Conservation (phyloP, 2,888 invertebrate species). For the Thereva unica region DNA sequence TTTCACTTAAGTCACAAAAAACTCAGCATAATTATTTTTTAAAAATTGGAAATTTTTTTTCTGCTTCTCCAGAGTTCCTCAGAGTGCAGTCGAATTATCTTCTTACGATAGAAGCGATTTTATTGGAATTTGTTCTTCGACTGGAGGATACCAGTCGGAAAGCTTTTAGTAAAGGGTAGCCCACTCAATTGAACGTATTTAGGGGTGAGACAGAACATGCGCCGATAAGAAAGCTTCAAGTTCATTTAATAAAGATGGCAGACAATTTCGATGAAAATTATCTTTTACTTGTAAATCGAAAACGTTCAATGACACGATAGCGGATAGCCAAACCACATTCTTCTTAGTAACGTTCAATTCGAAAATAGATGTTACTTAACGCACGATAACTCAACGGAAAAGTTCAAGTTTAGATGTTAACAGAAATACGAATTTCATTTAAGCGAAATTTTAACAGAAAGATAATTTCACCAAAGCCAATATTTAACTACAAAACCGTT, state of each 20-base stretch:
- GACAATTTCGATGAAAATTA: not conserved
- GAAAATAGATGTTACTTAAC: no score
- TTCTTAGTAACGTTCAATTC: no score
- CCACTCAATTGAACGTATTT: slow-evolving; percentile 20
- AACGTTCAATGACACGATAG: no score
- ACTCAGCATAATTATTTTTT: not conserved
- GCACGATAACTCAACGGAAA: no score
- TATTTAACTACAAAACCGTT: no score
- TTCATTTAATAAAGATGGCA: slow-evolving; percentile 5
- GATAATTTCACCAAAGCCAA: no score
- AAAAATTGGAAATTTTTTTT: slow-evolving; percentile 5
- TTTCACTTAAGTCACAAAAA: no score
- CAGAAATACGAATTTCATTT: no score
- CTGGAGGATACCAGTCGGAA: slow-evolving; percentile 26
- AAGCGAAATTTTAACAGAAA: no score
- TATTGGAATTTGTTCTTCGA: slow-evolving; percentile 26
- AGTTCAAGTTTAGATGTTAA: no score
- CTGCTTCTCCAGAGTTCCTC: not conserved
- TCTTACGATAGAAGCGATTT: slow-evolving; percentile 24
- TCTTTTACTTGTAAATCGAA: no score
- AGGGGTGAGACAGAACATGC: slow-evolving; percentile 19
- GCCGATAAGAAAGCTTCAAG: slow-evolving; percentile 7
- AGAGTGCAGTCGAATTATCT: not conserved
- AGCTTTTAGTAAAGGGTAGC: slow-evolving; percentile 6
- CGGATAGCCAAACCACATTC: no score